Conservation (phyloP, 2,888 invertebrate species). For the Noctuana brunneofusca region DNA sequence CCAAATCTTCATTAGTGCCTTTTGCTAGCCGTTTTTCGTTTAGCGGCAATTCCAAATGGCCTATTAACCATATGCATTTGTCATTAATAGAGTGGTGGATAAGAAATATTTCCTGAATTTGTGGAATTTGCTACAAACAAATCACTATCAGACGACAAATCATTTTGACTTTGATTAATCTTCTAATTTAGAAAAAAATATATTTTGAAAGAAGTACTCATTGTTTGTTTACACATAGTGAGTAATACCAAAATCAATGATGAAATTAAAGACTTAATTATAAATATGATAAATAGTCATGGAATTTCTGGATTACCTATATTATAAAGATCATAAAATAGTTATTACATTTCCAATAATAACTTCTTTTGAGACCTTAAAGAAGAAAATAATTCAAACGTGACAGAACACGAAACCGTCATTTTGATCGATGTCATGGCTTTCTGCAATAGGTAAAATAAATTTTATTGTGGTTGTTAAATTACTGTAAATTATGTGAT, state of each 20-base stretch:
- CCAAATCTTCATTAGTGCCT: constrained; percentile 65
- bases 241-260: background rate
- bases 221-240: background rate
- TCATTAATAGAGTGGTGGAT: constrained; percentile 55
- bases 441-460: constrained; percentile 1
- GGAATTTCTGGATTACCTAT: no score
- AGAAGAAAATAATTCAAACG: constrained; percentile 25
- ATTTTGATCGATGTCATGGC: constrained; percentile 12
- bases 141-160: constrained; percentile 56
- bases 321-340: no score
- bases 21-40: constrained; percentile 46
- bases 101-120: constrained; percentile 47
- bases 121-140: constrained; percentile 56
- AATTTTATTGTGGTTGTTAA: constrained; percentile 6
- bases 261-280: no score
- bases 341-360: background rate
- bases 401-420: constrained; percentile 22
- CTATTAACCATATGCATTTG: constrained; percentile 50
- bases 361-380: background rate
- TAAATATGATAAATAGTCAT: no score
- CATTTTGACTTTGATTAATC: constrained; percentile 47
- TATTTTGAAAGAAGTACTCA: constrained; percentile 4
- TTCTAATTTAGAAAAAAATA: constrained; percentile 48
- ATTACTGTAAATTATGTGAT: constrained; percentile 1
- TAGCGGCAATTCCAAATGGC: constrained; percentile 54